Base-by-base conservation (phyloP, 1,140 invertebrate species). In the Galleria mellonella region DNA sequence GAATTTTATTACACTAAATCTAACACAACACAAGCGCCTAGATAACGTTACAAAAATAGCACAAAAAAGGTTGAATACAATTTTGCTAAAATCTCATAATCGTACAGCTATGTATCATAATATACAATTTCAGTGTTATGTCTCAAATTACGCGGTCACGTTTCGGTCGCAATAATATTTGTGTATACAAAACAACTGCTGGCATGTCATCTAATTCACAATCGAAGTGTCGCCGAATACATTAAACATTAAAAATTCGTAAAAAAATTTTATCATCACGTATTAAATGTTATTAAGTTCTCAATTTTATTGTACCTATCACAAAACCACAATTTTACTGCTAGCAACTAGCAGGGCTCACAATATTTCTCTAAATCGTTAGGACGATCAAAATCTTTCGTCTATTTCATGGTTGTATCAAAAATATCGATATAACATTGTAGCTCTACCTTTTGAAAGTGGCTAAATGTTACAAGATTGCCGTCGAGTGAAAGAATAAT, bases 231-330 rank as follows among this genome's bases (percentile, higher is more conserved):
- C 35, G 30, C 35, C 40, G 46, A 42, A 46, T 41, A 49, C 32
- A 37, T 42, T 52, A 53, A 55, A 70, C 53, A 45, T 62, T 48
- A 62, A 73, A 76, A 76, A 65, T 61, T 67, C 55, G 72, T 83
- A 77, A 63, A 77, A 83, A 77, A 82, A 72, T 28, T 23, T 58
- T 72, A 72, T 62, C 41, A 66, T 71, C 58, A 75, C 56, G 58
- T 60, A 67, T 62, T 56, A 51, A 69, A 62, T 71, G 69, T 70
- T 47, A 55, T 50, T 70, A 61, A 68, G 69, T 73, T 73, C 42
- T 72, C 81, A 82, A 84, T 84, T 82, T 72, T 69, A 84, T 84
- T 84, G 77, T 75, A 69, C 55, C 62, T 84, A 85, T 82, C 77
- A 83, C 77, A 84, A 79, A 73, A 83, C 66, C 53, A 64, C 76